Base-by-base conservation (phyloP, 2,888 invertebrate species). In the Harpalus rufipes region DNA sequence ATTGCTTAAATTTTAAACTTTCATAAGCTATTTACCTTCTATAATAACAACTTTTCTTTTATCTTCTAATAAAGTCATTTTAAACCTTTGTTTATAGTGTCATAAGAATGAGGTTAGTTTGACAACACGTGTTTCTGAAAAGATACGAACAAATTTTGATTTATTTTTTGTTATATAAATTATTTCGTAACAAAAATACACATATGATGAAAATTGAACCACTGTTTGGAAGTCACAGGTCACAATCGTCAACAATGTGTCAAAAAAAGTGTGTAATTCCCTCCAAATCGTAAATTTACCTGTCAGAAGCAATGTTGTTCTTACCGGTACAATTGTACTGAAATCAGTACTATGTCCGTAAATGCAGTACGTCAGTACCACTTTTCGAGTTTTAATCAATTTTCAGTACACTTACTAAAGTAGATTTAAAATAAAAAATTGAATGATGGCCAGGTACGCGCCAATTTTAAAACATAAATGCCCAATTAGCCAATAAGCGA, bases 51-150 rank as follows among this genome's bases (percentile, higher is more conserved):
- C 21, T 44, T 74, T 74, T 41, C 68, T 72, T 74, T 18, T 74
- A 41, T 41, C 14, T 82, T 72, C 72, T 72, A 51, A 25, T 58
- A 81, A 44, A 65, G 82, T 82, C 82, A 82, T 82, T 7, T 51
- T 82, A 16, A 58, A 41, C 7, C 56, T 18, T 81, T 51, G n/a
- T 63, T 63, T 44, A 32, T 51, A 25, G 32, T 56, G 39, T 32
- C 72, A 72, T 2, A 25, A 56, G 12, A 10, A 39, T 41, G 4
- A 72, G 72, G 68, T 68, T 68, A 82, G 44, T 21, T 10, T 21
- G 1, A 58, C 0, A 59, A 59, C 14, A 59, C 59, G 59, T 59
- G 59, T 4, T 32, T 32, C 32, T 32, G 32, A 32, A 32, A 32
- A 5, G 6, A 32, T 5, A 32, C 32, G 0, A 5, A 25, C 3